phyloP scores from a whole-genome alignment of 1,140 invertebrate species.

The Hestina assimilis region DNA sequence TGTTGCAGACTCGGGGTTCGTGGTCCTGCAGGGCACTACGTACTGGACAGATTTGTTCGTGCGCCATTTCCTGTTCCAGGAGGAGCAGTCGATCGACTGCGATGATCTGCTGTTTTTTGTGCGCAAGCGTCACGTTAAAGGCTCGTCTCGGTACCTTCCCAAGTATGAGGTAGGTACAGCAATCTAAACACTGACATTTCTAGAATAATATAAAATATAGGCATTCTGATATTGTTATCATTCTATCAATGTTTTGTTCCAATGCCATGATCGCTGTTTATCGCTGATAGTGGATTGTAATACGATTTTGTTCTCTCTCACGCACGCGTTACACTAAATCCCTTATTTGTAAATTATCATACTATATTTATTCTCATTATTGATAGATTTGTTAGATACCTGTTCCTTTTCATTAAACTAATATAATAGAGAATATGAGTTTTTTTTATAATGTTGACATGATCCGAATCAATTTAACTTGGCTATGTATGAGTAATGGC shows the following conservation, averaged over 20 bases:
- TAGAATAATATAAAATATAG: no score
- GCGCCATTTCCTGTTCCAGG: constrained; percentile 94
- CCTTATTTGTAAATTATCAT: no score
- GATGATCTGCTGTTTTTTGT: constrained; percentile 98
- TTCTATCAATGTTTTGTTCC: neutral
- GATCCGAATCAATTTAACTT: neutral
- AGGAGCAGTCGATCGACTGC: constrained; percentile 88
- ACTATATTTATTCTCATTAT: no score
- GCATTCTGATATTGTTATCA: neutral
- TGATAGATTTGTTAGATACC: neutral
- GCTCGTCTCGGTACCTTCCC: constrained; percentile 89
- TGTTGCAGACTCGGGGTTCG: constrained; percentile 90
- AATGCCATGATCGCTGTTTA: neutral
- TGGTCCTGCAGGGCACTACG: constrained; percentile 93
- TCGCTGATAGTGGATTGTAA: no score
- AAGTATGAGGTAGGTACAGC: constrained; percentile 89
- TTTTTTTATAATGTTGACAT: no score
- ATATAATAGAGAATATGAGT: neutral
- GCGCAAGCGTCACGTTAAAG: constrained; percentile 92
- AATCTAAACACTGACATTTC: no score
- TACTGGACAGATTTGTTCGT: constrained; percentile 98
- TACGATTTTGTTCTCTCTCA: no score
- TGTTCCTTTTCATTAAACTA: neutral
- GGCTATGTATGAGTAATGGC: constrained; percentile 4
- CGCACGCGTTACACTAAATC: no score